Conservation (phyloP, 2,888 invertebrate species). For the Eupithecia exiguata region DNA sequence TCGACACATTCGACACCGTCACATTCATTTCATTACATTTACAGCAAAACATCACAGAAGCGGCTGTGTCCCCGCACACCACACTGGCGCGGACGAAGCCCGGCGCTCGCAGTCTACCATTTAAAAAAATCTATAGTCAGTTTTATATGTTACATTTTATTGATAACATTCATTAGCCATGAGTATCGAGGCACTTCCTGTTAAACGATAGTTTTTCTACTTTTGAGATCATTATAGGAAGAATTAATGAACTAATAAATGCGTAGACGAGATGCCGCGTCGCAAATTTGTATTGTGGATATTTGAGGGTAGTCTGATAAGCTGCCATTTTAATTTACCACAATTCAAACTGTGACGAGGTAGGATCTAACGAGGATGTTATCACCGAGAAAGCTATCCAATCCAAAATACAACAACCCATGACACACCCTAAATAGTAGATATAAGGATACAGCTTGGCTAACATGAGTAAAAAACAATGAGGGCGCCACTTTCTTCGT, state of each 20-base stretch:
- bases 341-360: conserved; percentile 25
- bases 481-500: conserved; percentile 7
- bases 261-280: conserved; percentile 57
- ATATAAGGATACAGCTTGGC: conserved; percentile 29
- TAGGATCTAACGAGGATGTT: conserved; percentile 32
- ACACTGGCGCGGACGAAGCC: conserved; percentile 50
- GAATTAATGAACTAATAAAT: conserved; percentile 49
- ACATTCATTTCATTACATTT: conserved; percentile 47
- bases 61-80: conserved; percentile 70
- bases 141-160: conserved; percentile 65
- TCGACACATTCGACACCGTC: conserved; percentile 30
- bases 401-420: conserved; percentile 50
- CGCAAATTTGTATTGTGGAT: conserved; percentile 24
- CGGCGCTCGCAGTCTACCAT: conserved; percentile 60
- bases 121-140: conserved; percentile 80
- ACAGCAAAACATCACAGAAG: conserved; percentile 79
- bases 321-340: conserved; percentile 26
- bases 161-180: conserved; percentile 68
- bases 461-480: neutral
- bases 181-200: conserved; percentile 74
- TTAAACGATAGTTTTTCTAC: conserved; percentile 51
- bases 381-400: conserved; percentile 48
- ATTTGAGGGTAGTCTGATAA: conserved; percentile 24
- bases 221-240: conserved; percentile 67
- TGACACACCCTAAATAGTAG: conserved; percentile 49